These are phyloP conservation scores for Drosophila merina DNA, from an alignment of 2,888 invertebrate genomes.

Conservation along the genomic window DNA sequence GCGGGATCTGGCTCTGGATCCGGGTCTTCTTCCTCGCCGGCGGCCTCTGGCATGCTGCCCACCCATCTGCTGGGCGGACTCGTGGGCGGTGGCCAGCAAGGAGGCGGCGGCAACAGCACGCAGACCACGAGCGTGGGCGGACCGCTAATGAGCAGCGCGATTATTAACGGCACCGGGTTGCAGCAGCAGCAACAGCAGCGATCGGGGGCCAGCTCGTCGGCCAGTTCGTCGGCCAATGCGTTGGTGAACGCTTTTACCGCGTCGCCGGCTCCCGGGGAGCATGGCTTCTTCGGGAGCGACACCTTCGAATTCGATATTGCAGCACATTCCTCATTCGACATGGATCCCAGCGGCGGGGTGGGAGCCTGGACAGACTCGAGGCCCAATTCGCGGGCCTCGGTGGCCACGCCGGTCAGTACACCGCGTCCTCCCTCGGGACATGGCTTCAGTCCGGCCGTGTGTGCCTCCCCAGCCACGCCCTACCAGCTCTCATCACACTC, in stretches of 20 bases:
- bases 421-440: conserved; percentile 87
- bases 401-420: conserved; percentile 86
- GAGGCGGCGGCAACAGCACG: conserved; percentile 70
- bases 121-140: conserved; percentile 86
- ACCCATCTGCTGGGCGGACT: conserved; percentile 72
- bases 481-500: conserved; percentile 84
- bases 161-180: conserved; percentile 87
- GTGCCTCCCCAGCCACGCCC: conserved; percentile 85
- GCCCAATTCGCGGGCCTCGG: conserved; percentile 88
- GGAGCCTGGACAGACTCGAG: conserved; percentile 84
- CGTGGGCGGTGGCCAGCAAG: conserved; percentile 80
- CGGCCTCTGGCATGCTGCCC: conserved; percentile 46
- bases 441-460: conserved; percentile 85
- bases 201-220: conserved; percentile 47
- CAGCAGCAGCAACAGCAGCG: conserved; percentile 64
- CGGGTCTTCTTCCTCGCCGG: conserved; percentile 61
- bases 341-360: conserved; percentile 80
- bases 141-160: conserved; percentile 89
- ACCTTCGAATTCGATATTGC: conserved; percentile 88
- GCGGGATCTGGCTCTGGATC: conserved; percentile 4
- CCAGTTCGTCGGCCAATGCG: conserved; percentile 68
- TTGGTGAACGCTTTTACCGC: conserved; percentile 83
- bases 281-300: conserved; percentile 85
- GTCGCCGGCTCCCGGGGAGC: conserved; percentile 85
- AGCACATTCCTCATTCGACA: conserved; percentile 87